Conservation (phyloP, 2,797 vertebrate genomes). For the Mionectes olivaceus region DNA sequence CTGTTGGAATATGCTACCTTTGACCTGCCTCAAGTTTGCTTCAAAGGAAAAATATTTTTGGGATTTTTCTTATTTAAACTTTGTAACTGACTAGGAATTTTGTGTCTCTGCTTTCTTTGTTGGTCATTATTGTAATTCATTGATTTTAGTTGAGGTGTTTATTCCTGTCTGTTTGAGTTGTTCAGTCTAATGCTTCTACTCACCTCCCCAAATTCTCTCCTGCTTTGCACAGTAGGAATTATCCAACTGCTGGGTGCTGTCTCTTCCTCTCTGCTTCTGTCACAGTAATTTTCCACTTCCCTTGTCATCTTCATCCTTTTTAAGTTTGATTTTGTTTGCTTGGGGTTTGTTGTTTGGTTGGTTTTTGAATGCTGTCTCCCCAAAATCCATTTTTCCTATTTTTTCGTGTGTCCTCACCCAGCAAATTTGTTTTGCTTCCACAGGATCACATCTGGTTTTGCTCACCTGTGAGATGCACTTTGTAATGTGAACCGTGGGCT, state of each 20-base stretch:
- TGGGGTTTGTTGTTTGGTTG: neutral
- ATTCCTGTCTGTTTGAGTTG: neutral
- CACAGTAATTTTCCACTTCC: neutral
- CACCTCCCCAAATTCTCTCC: neutral
- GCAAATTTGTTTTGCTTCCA: neutral
- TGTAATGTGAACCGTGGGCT: neutral
- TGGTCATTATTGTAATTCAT: neutral
- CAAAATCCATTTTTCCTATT: neutral
- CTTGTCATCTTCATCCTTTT: neutral
- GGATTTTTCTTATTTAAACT: neutral
- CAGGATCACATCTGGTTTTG: accelerated
- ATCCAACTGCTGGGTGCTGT: neutral
- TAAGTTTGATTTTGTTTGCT: neutral
- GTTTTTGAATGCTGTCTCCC: neutral
- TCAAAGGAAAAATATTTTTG: neutral
- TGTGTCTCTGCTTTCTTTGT: neutral
- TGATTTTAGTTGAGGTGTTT: constrained; percentile 2
- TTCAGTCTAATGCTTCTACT: neutral
- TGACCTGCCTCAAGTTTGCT: neutral
- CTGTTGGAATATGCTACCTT: neutral
- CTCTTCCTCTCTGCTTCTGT: neutral
- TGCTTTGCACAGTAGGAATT: neutral
- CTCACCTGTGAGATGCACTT: neutral
- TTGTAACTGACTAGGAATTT: neutral
- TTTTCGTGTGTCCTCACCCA: neutral